phyloP scores from a whole-genome alignment of 2,113 vertebrate genomes.

The Nothobranchius kuhntae region DNA sequence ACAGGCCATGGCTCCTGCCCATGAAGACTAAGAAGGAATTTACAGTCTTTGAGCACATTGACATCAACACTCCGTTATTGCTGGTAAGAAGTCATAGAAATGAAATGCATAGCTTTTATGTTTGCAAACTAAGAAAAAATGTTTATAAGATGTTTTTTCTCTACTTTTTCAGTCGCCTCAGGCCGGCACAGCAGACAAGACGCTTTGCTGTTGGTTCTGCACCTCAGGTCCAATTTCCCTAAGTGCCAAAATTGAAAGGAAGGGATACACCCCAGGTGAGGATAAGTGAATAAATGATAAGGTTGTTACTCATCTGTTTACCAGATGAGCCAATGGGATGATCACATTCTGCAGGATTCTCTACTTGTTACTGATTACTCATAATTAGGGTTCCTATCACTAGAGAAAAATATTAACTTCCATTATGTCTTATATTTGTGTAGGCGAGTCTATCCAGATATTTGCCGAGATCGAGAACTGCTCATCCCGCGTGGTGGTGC shows the following conservation, averaged over 20 bases:
- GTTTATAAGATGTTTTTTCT: background rate
- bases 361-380: conserved; percentile 9
- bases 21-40: conserved; percentile 99
- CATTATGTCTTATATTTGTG: background rate
- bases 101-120: background rate
- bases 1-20: conserved; percentile 97
- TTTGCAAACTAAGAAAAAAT: background rate
- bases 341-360: background rate
- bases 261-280: conserved; percentile 98
- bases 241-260: conserved; percentile 99
- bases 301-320: conserved; percentile 4
- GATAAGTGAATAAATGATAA: conserved; percentile 2
- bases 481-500: conserved; percentile 97
- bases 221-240: conserved; percentile 99
- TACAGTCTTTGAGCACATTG: conserved; percentile 99
- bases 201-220: conserved; percentile 99
- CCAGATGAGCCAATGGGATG: background rate
- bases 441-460: conserved; percentile 99
- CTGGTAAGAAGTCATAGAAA: conserved; percentile 82
- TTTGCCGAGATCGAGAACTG: conserved; percentile 99
- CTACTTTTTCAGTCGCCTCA: conserved; percentile 88
- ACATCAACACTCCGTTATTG: conserved; percentile 99
- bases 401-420: background rate
- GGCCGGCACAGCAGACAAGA: conserved; percentile 99
- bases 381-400: background rate